Evolutionary conservation across 2,113 vertebrate genomes (phyloP), one percentile per base, ranked within the genome.

Genomic region (Morone chrysops): DNA sequence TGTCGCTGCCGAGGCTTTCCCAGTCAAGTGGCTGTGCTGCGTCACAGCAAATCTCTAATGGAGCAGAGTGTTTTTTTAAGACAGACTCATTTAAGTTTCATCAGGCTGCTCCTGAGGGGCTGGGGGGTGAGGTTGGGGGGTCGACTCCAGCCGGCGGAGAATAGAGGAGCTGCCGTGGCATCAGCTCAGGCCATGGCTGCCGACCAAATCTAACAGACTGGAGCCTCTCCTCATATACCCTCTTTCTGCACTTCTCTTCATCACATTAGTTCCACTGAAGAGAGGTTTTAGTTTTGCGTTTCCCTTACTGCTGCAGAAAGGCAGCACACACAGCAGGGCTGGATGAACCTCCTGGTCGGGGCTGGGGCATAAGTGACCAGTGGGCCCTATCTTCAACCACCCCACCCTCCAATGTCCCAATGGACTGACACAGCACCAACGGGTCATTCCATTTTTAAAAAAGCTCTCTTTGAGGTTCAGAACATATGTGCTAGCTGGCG

Each of bases 41-140:
- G 4, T 80, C 76, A 82, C 68, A 2, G 69, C 67, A 67, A 73
- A 69, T 80, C 62, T 84, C 71, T 63, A 79, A 88, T 83, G 67
- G 70, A 67, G 82, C n/a, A 0, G 56, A 54, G 67, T 59, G 8
- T 12, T 57, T 78, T 61, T 79, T 75, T 17, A 70, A 77, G 67
- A 82, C 65, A 47, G 20, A 51, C 73, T 87, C 66, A 77, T 90
- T 84, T 80, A 78, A 80, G 81, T 87, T 87, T 88, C 78, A 80
- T 85, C 75, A 67, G 72, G 70, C 75, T 40, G 47, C 86, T 82
- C 67, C 75, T 66, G 41, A 51, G 68, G 75, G 72, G 50, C 20
- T 8, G 6, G 4, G 1, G 81, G 60, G 1, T 31, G 31, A 2
- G 31, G 31, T 31, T 31, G 60, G 63, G 36, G 63, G 14, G 71